A percentile compares a stretch with the other conserved stretches of the same genome.
These are phyloP conservation scores for Bombus pyrosoma DNA, from an alignment of 1,140 invertebrate genomes.

Conservation along the genomic window DNA sequence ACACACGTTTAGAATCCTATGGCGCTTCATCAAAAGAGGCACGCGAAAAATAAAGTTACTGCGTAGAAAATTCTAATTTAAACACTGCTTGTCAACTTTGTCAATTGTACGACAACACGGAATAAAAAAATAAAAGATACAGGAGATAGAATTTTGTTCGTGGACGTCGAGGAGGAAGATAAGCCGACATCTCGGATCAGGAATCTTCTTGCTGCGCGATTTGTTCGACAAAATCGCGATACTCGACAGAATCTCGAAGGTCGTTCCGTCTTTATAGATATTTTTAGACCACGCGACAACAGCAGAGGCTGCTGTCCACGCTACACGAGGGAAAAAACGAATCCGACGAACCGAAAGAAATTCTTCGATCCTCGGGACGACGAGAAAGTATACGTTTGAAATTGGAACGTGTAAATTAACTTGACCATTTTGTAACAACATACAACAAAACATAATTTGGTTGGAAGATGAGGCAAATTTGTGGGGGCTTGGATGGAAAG, in stretches of 20 bases:
- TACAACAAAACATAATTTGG: background rate
- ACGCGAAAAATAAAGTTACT: background rate
- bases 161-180: background rate
- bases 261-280: slow-evolving; percentile 1
- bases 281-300: slow-evolving; percentile 13
- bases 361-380: background rate
- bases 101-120: background rate
- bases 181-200: background rate
- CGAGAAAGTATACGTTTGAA: background rate
- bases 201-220: background rate
- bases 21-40: background rate
- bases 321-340: background rate
- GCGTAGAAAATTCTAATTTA: too few species aligned
- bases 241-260: background rate
- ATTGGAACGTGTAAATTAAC: too few species aligned
- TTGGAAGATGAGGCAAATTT: background rate
- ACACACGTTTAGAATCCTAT: slow-evolving; percentile 17
- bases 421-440: too few species aligned
- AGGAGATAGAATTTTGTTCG: background rate
- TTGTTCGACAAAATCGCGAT: slow-evolving; percentile 8
- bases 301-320: background rate
- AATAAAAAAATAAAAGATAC: background rate
- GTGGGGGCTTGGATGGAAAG: background rate
- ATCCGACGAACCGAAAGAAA: background rate
- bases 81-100: background rate